Conservation (phyloP, 2,797 vertebrate genomes). For the Poeciliopsis gracilis region DNA sequence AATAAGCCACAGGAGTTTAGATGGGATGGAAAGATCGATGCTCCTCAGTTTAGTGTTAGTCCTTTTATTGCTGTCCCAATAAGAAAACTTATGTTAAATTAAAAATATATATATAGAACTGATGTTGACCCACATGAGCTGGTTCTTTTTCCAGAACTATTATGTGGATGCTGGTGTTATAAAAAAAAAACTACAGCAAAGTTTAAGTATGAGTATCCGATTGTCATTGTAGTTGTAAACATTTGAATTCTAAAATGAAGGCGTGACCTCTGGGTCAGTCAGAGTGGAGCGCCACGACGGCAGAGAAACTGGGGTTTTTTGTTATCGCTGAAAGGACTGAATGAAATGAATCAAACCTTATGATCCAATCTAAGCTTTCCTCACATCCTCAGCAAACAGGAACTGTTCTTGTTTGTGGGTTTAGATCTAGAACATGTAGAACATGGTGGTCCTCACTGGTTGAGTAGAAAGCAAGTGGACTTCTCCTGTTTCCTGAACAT, state of each 20-base stretch:
- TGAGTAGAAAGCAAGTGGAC: background rate
- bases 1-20: background rate
- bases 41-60: background rate
- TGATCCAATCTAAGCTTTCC: background rate
- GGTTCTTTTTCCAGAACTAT: background rate
- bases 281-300: background rate
- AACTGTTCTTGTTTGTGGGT: no score
- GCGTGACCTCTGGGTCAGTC: background rate
- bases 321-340: background rate
- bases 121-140: background rate
- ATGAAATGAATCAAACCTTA: background rate
- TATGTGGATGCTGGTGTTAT: background rate
- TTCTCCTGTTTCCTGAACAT: background rate
- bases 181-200: background rate
- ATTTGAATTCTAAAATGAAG: background rate
- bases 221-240: background rate
- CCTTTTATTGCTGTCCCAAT: background rate
- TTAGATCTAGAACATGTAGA: background rate
- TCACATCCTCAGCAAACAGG: background rate
- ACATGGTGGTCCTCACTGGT: background rate
- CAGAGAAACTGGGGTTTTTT: background rate
- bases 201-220: background rate
- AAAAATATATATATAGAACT: no score
- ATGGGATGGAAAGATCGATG: background rate
- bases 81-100: background rate